Evolutionary conservation across 1,140 invertebrate species (phyloP).

Genomic region (Ips nitidus): DNA sequence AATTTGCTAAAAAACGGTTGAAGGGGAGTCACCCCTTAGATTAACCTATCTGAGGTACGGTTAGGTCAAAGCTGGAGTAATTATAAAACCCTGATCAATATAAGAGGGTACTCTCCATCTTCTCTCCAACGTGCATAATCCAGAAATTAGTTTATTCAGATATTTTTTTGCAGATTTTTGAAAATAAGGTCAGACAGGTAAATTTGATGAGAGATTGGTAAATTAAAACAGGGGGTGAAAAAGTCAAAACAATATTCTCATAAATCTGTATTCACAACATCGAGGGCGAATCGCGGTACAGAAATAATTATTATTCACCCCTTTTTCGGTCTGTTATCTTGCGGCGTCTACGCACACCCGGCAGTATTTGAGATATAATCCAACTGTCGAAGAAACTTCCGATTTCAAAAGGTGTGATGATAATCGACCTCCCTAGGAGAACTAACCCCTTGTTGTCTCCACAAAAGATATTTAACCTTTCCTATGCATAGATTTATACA

Average conservation of each 20-base stretch:
- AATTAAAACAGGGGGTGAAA: no score
- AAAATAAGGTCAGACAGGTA: no score
- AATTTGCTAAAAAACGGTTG: no score
- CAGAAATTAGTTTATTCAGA: no score
- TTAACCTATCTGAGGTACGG: no score
- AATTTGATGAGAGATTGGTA: no score
- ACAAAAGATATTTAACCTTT: constrained; percentile 40
- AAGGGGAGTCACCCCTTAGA: no score
- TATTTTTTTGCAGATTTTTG: no score
- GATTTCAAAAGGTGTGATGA: constrained; percentile 45
- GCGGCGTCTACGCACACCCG: constrained; percentile 28
- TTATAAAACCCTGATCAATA: no score
- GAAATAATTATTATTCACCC: constrained; percentile 33
- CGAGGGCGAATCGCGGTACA: constrained; percentile 2
- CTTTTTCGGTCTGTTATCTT: constrained; percentile 28
- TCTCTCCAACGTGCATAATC: no score
- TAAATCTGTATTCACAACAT: constrained; percentile 2
- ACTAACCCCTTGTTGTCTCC: constrained; percentile 39
- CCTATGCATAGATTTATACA: constrained; percentile 31
- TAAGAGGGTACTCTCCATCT: no score
- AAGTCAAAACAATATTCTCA: neutral
- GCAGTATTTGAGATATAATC: constrained; percentile 39
- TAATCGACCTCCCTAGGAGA: constrained; percentile 43
- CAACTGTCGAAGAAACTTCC: constrained; percentile 41
- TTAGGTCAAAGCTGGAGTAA: no score